Percentiles rank a stretch among this genome's conserved stretches.
These are phyloP conservation scores for Rhinella marina DNA, from an alignment of 2,797 vertebrate species.

Conservation along the genomic window DNA sequence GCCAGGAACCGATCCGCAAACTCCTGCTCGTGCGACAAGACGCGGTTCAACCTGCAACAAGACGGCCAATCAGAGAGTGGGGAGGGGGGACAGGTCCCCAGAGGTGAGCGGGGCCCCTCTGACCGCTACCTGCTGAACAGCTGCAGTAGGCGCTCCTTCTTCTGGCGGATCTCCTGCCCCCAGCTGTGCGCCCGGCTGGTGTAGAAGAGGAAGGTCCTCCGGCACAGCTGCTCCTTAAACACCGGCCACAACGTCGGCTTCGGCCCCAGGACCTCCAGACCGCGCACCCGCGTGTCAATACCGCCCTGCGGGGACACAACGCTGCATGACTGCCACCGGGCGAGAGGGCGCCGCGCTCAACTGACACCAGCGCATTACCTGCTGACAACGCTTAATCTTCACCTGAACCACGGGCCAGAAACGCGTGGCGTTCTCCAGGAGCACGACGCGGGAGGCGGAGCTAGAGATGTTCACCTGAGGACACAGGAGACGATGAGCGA, in stretches of 20 bases:
- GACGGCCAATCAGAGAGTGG: neutral
- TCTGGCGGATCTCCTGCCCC: conserved; percentile 87
- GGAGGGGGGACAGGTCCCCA: neutral
- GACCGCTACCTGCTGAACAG: conserved; percentile 85
- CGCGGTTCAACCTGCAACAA: conserved; percentile 84
- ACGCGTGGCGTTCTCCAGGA: conserved; percentile 88
- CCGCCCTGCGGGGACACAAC: conserved; percentile 78
- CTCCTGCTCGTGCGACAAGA: conserved; percentile 87
- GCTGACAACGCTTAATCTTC: conserved; percentile 92
- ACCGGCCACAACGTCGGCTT: conserved; percentile 94
- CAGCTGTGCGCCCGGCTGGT: conserved; percentile 88
- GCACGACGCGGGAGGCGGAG: conserved; percentile 82
- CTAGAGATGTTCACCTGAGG: conserved; percentile 86
- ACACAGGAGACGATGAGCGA: neutral
- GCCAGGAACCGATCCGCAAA: conserved; percentile 92
- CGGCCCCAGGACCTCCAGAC: conserved; percentile 90
- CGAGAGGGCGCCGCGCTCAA: conserved; percentile 73
- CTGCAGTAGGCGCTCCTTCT: conserved; percentile 82
- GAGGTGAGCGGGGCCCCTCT: neutral
- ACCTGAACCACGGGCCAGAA: conserved; percentile 94
- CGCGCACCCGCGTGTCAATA: conserved; percentile 90
- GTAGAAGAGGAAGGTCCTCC: conserved; percentile 90
- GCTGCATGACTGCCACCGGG: neutral
- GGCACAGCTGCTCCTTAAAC: conserved; percentile 94
- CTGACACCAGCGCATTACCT: conserved; percentile 93